Base-by-base conservation (phyloP, 2,888 invertebrate species). In the Furcula furcula region DNA sequence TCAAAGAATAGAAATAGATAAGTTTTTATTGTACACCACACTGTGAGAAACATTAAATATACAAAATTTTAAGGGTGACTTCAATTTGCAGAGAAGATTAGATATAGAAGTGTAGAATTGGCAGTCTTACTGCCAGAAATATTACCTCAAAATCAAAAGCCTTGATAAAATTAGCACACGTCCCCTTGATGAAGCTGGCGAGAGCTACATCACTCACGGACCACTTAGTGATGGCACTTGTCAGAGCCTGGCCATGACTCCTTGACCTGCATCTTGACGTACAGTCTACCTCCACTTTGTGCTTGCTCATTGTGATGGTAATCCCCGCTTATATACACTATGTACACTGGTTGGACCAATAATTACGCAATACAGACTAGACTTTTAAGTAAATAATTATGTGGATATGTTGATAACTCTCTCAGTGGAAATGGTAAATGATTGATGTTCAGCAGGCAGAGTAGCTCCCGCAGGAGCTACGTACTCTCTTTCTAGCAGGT, bases 171-270 rank as follows among this genome's bases (percentile, higher is more conserved):
- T 93, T 93, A 15, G 88, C 78, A 52, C 93, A 93, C 7, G 88
- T 90, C 30, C 88, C 89, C 29, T 85, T 90, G 39, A 92, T 85
- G 44, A 86, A 92, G 25, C 91, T 89, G 2, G 90, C 91, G 29
- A 94, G 67, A 18, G 91, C 90, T 19, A 83, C 78, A 72, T 93
- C 91, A 1, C 80, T 80, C 18, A 92, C 78, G 7, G 90, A 90
- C 46, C 92, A 87, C 68, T 93, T 93, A 0, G 93, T 92, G 29
- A 93, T 85, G 4, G 92, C 91, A 45, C 92, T 88, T 0, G 91
- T 92, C n/a, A 94, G 82, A 15, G 84, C 76, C 44, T 91, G 86
- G 13, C 91, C 92, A 53, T 92, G 92, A 31, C 73, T 71, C 15
- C 83, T 74, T 23, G 92, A 93, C 51, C 72, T 85, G 57, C 92